Evolutionary conservation across 2,113 vertebrate species (phyloP).

Genomic region (Myiagra hebetior): DNA sequence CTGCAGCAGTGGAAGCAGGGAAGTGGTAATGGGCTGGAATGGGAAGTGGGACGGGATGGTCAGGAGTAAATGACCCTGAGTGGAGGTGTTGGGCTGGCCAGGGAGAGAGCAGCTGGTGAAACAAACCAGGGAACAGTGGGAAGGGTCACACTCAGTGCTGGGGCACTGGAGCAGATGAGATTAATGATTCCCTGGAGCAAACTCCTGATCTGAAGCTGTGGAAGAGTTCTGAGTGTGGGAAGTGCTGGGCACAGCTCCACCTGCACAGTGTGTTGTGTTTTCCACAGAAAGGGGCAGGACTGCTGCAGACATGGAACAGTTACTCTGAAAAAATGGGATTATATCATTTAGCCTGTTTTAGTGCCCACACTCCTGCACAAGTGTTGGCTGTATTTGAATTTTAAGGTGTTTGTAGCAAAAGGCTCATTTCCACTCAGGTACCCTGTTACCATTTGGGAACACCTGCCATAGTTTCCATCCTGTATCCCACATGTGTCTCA

Average conservation of each 20-base stretch:
- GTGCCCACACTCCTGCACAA: not conserved
- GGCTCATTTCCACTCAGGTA: not conserved
- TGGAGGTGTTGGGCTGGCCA: not conserved
- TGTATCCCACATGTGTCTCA: not conserved
- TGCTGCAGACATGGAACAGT: not conserved
- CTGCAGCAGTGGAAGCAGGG: not conserved
- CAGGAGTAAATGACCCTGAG: not conserved
- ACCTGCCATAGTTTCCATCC: not conserved
- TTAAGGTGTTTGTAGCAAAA: not conserved
- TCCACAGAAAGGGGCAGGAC: not conserved
- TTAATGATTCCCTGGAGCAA: not conserved
- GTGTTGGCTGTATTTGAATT: not conserved
- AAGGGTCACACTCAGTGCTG: not conserved
- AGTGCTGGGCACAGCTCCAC: not conserved
- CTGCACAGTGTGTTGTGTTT: too few relatives aligned
- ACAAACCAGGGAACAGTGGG: not conserved
- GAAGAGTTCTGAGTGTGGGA: not conserved
- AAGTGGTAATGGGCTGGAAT: not conserved
- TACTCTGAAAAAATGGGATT: accelerated
- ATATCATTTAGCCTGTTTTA: not conserved
- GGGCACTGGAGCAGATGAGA: not conserved
- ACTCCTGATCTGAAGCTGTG: not conserved
- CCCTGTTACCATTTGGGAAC: not conserved
- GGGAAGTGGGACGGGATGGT: not conserved
- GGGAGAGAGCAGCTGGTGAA: not conserved